phyloP scores from a whole-genome alignment of 2,888 invertebrate genomes.

The Sinohyriopsis cumingii region DNA sequence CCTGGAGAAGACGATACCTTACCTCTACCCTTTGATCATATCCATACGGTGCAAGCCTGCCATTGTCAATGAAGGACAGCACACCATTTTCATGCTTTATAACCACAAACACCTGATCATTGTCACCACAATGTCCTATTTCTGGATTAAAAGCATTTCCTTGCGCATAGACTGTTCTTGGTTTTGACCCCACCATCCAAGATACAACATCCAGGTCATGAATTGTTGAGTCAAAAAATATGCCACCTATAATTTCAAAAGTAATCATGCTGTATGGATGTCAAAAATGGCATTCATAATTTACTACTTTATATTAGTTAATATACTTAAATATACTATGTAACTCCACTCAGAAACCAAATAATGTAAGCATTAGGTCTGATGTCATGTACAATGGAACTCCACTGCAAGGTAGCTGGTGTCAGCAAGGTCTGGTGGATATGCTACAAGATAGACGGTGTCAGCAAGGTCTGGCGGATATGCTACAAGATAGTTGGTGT shows the following conservation, averaged over 20 bases:
- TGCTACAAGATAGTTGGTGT: too few relatives aligned
- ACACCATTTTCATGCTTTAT: constrained; percentile 79
- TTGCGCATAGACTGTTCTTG: constrained; percentile 76
- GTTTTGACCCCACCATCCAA: constrained; percentile 79
- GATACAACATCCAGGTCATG: constrained; percentile 80
- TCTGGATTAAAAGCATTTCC: constrained; percentile 77
- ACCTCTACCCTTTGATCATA: constrained; percentile 81
- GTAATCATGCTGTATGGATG: too few relatives aligned
- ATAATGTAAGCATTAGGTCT: too few relatives aligned
- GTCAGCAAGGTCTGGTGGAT: too few relatives aligned
- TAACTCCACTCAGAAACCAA: too few relatives aligned
- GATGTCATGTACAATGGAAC: too few relatives aligned
- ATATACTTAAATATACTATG: too few relatives aligned
- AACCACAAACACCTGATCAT: constrained; percentile 78
- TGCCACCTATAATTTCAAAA: constrained; percentile 74
- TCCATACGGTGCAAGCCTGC: constrained; percentile 78
- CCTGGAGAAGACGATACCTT: neutral
- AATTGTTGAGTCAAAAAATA: constrained; percentile 81
- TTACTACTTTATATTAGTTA: too few relatives aligned
- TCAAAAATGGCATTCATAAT: too few relatives aligned
- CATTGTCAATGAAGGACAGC: constrained; percentile 78
- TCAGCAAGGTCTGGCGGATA: too few relatives aligned
- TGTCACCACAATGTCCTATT: constrained; percentile 77
- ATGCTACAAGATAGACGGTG: too few relatives aligned
- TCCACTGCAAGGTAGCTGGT: too few relatives aligned